A percentile compares a stretch with the other conserved stretches of the same genome.
These are phyloP conservation scores for Sitobion miscanthi DNA, from an alignment of 1,140 invertebrate species.

Conservation along the genomic window DNA sequence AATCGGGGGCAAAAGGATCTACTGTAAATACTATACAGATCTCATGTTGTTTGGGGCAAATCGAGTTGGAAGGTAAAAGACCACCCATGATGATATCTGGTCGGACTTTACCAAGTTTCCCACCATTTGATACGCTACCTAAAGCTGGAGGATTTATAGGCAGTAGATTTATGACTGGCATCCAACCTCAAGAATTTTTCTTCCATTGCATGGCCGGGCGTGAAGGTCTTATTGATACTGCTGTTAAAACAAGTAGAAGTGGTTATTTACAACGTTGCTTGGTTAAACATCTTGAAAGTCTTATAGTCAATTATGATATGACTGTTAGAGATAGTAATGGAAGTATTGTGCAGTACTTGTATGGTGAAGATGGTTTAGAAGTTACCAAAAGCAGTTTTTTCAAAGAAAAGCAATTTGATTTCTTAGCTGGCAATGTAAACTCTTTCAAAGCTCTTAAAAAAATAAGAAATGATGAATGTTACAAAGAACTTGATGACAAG, in stretches of 20 bases:
- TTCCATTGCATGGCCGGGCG: conserved; percentile 99
- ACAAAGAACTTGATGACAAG: conserved; percentile 67
- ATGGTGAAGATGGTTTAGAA: conserved; percentile 98
- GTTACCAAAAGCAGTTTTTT: conserved; percentile 87
- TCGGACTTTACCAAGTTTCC: conserved; percentile 90
- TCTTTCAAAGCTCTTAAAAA: conserved; percentile 64
- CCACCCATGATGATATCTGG: conserved; percentile 95
- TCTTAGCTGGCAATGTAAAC: conserved; percentile 80
- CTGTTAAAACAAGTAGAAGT: conserved; percentile 92
- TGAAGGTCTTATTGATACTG: conserved; percentile 89
- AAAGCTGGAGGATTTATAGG: conserved; percentile 96
- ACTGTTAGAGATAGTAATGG: conserved; percentile 95
- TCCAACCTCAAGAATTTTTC: conserved; percentile 97
- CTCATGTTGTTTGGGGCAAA: conserved; percentile 94
- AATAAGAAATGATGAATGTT: conserved; percentile 61
- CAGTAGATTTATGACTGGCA: conserved; percentile 95
- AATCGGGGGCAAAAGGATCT: conserved; percentile 97
- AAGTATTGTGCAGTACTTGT: conserved; percentile 94
- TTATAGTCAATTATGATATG: conserved; percentile 88
- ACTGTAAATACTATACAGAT: conserved; percentile 97
- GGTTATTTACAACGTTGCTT: conserved; percentile 98
- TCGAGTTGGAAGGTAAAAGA: conserved; percentile 96
- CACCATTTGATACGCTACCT: conserved; percentile 87
- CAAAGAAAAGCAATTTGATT: conserved; percentile 77
- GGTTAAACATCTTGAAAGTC: conserved; percentile 96